A percentile compares a stretch with the other conserved stretches of the same genome.
Evolutionary conservation across 2,797 vertebrate genomes (phyloP).

Genomic region (Mionectes olivaceus): DNA sequence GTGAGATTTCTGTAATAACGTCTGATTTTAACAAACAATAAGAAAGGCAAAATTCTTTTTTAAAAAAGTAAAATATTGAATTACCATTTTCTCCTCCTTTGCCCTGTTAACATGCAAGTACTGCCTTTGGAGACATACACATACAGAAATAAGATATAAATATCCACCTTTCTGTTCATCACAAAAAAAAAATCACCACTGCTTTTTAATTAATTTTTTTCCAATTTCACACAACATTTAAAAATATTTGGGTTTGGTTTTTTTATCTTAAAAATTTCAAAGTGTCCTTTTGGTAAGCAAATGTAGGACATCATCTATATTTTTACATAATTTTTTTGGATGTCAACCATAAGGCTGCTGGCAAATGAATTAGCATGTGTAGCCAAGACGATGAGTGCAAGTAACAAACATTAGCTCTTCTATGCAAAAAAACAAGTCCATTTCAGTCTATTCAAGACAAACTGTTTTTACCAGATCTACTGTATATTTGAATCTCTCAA

Average conservation of each 20-base stretch:
- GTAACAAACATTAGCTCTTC: not conserved
- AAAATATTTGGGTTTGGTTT: not conserved
- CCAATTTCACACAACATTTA: not conserved
- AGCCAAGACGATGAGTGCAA: not conserved
- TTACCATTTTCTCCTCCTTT: not conserved
- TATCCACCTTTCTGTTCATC: not conserved
- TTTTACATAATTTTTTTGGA: not conserved
- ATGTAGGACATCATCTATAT: not conserved
- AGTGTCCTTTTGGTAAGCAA: not conserved
- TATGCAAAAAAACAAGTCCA: not conserved
- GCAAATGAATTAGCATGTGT: not conserved
- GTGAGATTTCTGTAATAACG: not conserved
- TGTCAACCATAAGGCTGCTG: not conserved
- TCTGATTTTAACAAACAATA: not conserved
- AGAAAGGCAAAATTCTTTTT: not conserved
- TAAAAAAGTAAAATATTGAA: not conserved
- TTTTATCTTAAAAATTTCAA: not conserved
- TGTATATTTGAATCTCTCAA: conserved; percentile 48
- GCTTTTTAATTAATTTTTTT: not conserved
- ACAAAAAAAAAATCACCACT: not conserved
- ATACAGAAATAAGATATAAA: not conserved
- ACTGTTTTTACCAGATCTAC: not conserved
- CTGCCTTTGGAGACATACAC: not conserved
- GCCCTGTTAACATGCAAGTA: not conserved
- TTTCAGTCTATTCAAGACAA: conserved; percentile 5